phyloP scores from a whole-genome alignment of 2,888 invertebrate species.

The Aquatica leii region DNA sequence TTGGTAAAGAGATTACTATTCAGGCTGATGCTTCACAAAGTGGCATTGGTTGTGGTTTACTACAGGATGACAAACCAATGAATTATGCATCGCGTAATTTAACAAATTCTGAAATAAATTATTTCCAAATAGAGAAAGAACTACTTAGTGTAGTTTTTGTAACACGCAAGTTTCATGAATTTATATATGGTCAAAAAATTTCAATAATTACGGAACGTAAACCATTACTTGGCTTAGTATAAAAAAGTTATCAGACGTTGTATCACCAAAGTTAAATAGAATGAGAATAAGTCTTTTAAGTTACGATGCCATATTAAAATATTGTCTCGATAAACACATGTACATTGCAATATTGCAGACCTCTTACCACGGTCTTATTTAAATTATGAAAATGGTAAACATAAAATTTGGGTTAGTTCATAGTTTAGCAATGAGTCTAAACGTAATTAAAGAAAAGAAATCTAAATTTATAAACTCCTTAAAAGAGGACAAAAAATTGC shows the following conservation, averaged over 20 bases:
- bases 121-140: too few relatives aligned
- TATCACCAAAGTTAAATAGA: slow-evolving; percentile 23
- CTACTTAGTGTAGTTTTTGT: too few relatives aligned
- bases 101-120: too few relatives aligned
- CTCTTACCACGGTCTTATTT: slow-evolving; percentile 21
- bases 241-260: slow-evolving; percentile 11
- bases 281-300: slow-evolving; percentile 40
- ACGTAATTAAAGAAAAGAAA: background rate
- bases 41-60: too few relatives aligned
- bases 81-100: too few relatives aligned
- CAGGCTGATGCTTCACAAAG: too few relatives aligned
- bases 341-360: slow-evolving; percentile 34
- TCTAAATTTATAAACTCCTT: background rate
- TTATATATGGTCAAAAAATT: too few relatives aligned
- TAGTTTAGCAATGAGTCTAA: background rate
- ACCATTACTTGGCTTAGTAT: slow-evolving; percentile 15
- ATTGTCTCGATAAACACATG: slow-evolving; percentile 42
- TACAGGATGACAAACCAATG: too few relatives aligned
- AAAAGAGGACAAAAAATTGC: background rate
- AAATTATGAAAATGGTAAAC: background rate
- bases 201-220: slow-evolving; percentile 10
- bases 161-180: too few relatives aligned
- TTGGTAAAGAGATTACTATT: too few relatives aligned
- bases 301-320: slow-evolving; percentile 40
- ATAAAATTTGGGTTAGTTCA: slow-evolving; percentile 20